Evolutionary conservation across 2,888 invertebrate species (phyloP).

Genomic region (Scaptomyza reducta): DNA sequence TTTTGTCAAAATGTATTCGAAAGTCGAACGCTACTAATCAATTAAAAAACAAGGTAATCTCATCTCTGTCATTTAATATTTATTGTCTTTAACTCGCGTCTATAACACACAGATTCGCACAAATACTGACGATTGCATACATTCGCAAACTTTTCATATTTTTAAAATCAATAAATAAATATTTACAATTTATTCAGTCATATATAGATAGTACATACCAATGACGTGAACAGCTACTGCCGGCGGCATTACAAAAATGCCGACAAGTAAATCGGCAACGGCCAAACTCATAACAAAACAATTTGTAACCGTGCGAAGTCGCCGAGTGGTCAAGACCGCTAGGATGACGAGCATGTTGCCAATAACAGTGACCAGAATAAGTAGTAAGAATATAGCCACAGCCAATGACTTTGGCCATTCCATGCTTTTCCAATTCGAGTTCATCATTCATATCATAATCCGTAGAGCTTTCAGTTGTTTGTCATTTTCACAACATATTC

Average conservation of each 20-base stretch:
- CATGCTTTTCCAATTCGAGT: conserved; percentile 69
- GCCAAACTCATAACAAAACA: conserved; percentile 98
- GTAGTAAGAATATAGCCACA: conserved; percentile 87
- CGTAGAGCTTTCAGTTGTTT: not conserved
- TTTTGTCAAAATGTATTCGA: conserved; percentile 9
- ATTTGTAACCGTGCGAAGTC: conserved; percentile 96
- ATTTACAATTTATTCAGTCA: not conserved
- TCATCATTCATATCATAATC: conserved; percentile 48
- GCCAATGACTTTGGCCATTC: conserved; percentile 86
- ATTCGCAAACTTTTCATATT: not conserved
- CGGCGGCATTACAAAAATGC: conserved; percentile 97
- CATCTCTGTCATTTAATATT: not conserved
- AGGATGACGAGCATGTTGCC: conserved; percentile 96
- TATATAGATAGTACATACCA: conserved; percentile 86
- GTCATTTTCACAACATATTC: conserved; percentile 10
- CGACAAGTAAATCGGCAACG: conserved; percentile 96
- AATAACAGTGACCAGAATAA: conserved; percentile 90
- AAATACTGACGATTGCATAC: not conserved
- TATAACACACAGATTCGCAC: too few relatives aligned
- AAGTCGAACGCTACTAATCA: not conserved
- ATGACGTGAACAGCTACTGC: conserved; percentile 86
- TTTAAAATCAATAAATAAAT: conserved; percentile 5
- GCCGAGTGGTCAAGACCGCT: conserved; percentile 93
- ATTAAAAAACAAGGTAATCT: too few relatives aligned
- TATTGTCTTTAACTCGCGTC: not conserved